Conservation (phyloP, 2,113 vertebrate species). For the Psittacula cyanocephala region DNA sequence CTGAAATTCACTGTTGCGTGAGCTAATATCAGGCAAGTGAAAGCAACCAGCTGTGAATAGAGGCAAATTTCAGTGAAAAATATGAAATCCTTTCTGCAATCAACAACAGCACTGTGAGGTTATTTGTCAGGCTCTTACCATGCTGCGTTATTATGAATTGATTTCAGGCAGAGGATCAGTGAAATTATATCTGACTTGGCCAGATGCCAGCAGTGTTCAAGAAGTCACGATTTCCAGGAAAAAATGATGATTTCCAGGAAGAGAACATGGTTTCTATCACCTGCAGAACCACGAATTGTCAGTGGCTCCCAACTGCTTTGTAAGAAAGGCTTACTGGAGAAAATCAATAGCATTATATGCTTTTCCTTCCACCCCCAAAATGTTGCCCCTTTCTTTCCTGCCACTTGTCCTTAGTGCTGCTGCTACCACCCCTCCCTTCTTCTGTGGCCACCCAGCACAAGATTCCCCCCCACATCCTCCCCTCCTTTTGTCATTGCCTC, state of each 20-base stretch:
- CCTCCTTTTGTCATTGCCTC: neutral
- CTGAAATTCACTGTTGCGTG: conserved; percentile 41
- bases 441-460: neutral
- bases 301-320: neutral
- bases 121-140: neutral
- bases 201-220: neutral
- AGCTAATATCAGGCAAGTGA: conserved; percentile 35
- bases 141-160: neutral
- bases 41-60: conserved; percentile 9
- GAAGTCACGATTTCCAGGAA: neutral
- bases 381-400: neutral
- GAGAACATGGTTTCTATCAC: neutral
- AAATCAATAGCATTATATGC: neutral
- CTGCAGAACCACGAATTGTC: neutral
- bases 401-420: neutral
- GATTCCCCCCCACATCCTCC: neutral
- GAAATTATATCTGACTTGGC: neutral
- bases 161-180: neutral
- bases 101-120: neutral
- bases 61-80: conserved; percentile 15
- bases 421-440: neutral
- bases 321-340: neutral
- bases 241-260: neutral
- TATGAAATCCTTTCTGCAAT: neutral
- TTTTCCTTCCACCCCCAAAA: neutral